Base-by-base conservation (phyloP, 2,888 invertebrate species). In the Caradrina kadenii region DNA sequence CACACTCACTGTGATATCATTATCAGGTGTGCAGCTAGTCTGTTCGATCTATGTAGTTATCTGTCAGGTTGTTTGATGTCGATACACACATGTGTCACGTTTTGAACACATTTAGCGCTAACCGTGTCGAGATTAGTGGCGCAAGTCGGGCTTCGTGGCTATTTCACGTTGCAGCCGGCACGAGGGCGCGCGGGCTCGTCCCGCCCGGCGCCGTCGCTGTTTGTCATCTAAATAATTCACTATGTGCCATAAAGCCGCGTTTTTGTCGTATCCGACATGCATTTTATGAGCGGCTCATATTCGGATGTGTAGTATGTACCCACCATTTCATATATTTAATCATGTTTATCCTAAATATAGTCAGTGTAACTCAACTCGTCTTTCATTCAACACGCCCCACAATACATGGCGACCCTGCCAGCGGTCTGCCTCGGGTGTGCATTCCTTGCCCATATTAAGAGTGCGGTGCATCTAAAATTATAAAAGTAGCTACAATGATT, bases 161-260 rank as follows among this genome's bases (percentile, higher is more conserved):
- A 19, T 79, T 59, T 73, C 45, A 66, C 65, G 35, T 75, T 65
- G 26, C 26, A 4, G 26, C 26, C 26, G 26, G 4, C 26, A 4
- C 26, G 26, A 26, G 2, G 42, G 11, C n/a, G 45, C 26, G 69
- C 21, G 13, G 1, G 7, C 31, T 22, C 26, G 42, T 31, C 42
- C 31, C 35, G 59, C 62, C 7, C 15, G 39, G 56, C 58, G 53
- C 19, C 79, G 22, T 58, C 19, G 69, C 66, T 63, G 63, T 78
- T 58, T 73, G 69, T 78, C 81, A 69, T 78, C 54, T 81, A 69
- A 73, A 79, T 79, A 60, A 79, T 79, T 81, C 69, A 81, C 78
- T 64, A 64, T 73, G 73, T 65, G 73, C 45, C 73, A 67, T 69
- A 61, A 64, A 70, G 58, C 67, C 63, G 22, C 54, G 64, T 64